phyloP scores from a whole-genome alignment of 2,113 vertebrate species.

The Mustelus asterias region DNA sequence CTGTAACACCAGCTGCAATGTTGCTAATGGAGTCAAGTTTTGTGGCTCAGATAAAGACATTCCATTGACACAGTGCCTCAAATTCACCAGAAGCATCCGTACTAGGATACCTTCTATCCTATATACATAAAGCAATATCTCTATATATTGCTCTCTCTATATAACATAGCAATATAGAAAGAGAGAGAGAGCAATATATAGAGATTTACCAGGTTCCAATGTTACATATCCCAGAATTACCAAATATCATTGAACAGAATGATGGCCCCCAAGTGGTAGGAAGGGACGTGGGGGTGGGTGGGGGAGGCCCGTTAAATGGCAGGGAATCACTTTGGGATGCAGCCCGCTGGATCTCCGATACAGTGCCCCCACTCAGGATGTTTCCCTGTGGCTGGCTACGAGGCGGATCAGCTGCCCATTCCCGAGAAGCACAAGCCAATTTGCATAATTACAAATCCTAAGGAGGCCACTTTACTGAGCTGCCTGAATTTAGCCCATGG shows the following conservation, averaged over 20 bases:
- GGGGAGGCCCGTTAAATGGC: too few relatives aligned
- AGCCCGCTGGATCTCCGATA: not conserved
- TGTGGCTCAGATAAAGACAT: not conserved
- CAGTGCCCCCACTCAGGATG: not conserved
- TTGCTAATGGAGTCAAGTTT: not conserved
- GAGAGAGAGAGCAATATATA: not conserved
- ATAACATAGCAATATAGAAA: too few relatives aligned
- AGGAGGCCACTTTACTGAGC: too few relatives aligned
- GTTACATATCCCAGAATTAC: not conserved
- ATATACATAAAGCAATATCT: too few relatives aligned
- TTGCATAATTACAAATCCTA: not conserved
- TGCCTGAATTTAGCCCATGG: not conserved
- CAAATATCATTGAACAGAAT: not conserved
- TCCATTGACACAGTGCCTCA: not conserved
- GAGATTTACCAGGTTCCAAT: not conserved
- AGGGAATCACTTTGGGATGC: not conserved
- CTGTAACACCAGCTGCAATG: not conserved
- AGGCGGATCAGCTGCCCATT: not conserved
- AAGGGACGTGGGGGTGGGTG: too few relatives aligned
- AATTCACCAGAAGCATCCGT: not conserved
- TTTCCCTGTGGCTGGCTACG: not conserved
- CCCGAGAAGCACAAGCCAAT: not conserved
- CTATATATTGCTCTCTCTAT: too few relatives aligned
- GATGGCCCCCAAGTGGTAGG: not conserved
- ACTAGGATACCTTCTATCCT: not conserved